phyloP scores from a whole-genome alignment of 2,797 vertebrate species.

The Threskiornis aethiopicus region DNA sequence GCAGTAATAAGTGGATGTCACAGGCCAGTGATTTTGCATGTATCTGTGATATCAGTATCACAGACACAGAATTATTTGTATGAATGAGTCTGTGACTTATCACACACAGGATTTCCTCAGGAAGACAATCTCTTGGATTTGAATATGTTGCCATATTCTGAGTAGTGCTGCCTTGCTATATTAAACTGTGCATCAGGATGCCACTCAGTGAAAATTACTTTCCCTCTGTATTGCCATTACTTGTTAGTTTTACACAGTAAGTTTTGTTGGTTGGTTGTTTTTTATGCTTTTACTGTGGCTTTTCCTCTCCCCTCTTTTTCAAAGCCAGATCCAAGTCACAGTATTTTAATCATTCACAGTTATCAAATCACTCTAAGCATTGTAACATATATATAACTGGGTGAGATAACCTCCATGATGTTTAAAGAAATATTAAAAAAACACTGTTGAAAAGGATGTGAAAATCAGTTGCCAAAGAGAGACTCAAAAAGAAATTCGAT shows the following conservation, averaged over 20 bases:
- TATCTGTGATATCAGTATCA: not conserved
- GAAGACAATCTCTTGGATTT: not conserved
- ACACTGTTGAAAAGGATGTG: not conserved
- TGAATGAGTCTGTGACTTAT: not conserved
- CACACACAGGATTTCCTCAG: not conserved
- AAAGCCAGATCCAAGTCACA: not conserved
- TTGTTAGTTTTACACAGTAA: not conserved
- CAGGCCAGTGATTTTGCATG: not conserved
- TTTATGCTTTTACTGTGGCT: not conserved
- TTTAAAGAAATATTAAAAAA: not conserved
- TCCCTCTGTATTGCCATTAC: not conserved
- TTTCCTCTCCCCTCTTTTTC: not conserved
- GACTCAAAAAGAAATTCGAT: rapidly evolving
- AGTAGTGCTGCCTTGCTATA: not conserved
- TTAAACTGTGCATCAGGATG: not conserved
- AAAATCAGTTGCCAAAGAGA: not conserved
- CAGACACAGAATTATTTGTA: not conserved
- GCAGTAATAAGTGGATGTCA: not conserved
- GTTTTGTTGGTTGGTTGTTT: not conserved
- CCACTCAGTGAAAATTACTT: not conserved
- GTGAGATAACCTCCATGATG: not conserved
- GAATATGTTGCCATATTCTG: not conserved
- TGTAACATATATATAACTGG: not conserved
- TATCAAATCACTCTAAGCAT: not conserved
- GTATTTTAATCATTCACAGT: not conserved